A percentile compares a stretch with the other conserved stretches of the same genome.
phyloP scores from a whole-genome alignment of 1,140 invertebrate species.

The Drosophila pseudoananassae region DNA sequence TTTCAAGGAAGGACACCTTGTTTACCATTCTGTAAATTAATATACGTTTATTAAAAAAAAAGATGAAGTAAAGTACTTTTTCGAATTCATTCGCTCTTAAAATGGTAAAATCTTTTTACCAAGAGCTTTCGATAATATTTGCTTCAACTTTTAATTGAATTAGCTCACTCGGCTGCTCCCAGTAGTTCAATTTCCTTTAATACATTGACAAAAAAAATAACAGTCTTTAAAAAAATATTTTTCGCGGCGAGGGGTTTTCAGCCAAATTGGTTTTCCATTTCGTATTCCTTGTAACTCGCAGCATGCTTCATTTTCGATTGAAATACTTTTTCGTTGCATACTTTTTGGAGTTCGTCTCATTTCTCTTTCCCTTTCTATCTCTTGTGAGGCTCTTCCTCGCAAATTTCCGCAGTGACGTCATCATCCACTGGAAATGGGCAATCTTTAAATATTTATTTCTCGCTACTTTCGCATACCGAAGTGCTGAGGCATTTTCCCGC shows the following conservation, averaged over 20 bases:
- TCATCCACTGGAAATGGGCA: slow-evolving; percentile 65
- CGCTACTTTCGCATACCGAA: slow-evolving; percentile 45
- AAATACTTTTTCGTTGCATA: slow-evolving; percentile 37
- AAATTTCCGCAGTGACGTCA: slow-evolving; percentile 53
- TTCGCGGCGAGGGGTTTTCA: slow-evolving; percentile 1
- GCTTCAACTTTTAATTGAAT: not conserved
- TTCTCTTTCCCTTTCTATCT: slow-evolving; percentile 17
- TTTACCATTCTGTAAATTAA: no score
- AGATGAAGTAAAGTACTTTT: no score
- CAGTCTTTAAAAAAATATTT: slow-evolving; percentile 4
- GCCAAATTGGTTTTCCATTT: slow-evolving; percentile 9
- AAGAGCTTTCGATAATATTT: not conserved
- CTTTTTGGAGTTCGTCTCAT: slow-evolving; percentile 45
- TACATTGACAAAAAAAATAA: slow-evolving; percentile 11
- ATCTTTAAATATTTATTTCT: slow-evolving; percentile 76
- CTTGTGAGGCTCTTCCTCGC: not conserved
- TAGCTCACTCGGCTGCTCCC: not conserved
- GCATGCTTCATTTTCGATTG: not conserved
- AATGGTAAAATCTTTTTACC: not conserved
- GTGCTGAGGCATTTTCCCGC: slow-evolving; percentile 36
- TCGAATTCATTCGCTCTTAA: no score
- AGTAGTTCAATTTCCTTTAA: slow-evolving; percentile 11
- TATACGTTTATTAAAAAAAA: no score
- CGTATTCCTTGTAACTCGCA: not conserved
- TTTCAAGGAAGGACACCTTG: no score